A percentile compares a stretch with the other conserved stretches of the same genome.
Evolutionary conservation across 2,888 invertebrate species (phyloP).

Genomic region (Gari tellinella): DNA sequence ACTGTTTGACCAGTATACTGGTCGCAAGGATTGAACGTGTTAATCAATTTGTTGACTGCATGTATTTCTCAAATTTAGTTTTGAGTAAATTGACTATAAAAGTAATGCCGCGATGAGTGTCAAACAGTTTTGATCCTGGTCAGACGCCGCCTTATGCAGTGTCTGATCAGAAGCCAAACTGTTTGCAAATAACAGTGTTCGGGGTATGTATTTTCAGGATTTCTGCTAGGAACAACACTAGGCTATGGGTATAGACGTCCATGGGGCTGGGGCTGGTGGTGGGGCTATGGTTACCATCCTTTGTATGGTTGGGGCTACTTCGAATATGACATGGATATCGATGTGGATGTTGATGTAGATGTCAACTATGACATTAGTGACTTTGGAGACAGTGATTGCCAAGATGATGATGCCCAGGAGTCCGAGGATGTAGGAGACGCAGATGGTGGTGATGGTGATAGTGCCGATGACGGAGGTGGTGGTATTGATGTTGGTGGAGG

Average conservation of each 20-base stretch:
- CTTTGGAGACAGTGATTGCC: constrained; percentile 54
- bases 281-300: constrained; percentile 55
- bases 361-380: constrained; percentile 41
- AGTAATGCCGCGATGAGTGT: too few species aligned
- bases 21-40: too few species aligned
- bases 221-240: constrained; percentile 40
- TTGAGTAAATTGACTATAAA: too few species aligned
- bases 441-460: constrained; percentile 27
- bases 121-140: too few species aligned
- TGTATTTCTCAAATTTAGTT: too few species aligned
- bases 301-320: constrained; percentile 57
- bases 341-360: constrained; percentile 37
- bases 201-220: constrained; percentile 34
- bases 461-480: constrained; percentile 36
- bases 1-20: too few species aligned
- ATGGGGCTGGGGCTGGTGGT: constrained; percentile 57
- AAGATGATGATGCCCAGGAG: constrained; percentile 35
- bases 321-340: constrained; percentile 51
- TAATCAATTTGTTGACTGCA: too few species aligned
- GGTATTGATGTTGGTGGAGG: constrained; percentile 26
- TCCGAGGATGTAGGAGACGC: constrained; percentile 10
- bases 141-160: too few species aligned
- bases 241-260: constrained; percentile 49
- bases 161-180: too few species aligned
- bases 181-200: too few species aligned